A percentile compares a stretch with the other conserved stretches of the same genome.
phyloP scores from a whole-genome alignment of 2,113 vertebrate species.

The Pipra filicauda region DNA sequence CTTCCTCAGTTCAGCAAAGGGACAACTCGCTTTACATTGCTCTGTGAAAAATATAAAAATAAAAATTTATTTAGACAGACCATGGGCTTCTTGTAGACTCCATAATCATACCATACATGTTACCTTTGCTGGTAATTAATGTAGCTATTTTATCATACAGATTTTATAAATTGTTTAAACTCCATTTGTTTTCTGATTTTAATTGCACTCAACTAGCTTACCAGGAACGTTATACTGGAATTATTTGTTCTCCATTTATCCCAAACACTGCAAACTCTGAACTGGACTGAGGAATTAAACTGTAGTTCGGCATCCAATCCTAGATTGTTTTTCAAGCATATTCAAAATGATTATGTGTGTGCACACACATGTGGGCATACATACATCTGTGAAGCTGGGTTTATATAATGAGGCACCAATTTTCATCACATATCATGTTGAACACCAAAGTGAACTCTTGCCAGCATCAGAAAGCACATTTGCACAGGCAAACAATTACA shows the following conservation, averaged over 20 bases:
- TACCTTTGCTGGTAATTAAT: background rate
- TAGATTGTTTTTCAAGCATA: background rate
- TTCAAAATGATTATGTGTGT: background rate
- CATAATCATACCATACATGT: background rate
- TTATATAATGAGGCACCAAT: background rate
- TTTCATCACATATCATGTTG: background rate
- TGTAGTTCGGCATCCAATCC: background rate
- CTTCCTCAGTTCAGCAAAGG: background rate
- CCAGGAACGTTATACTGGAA: background rate
- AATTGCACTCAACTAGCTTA: background rate
- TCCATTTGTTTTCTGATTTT: background rate
- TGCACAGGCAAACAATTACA: background rate
- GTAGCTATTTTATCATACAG: background rate
- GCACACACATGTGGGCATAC: rapidly evolving
- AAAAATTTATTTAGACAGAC: background rate
- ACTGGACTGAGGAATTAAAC: background rate
- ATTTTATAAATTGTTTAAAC: background rate
- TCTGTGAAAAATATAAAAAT: background rate
- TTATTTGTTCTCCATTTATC: background rate
- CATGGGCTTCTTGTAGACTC: background rate
- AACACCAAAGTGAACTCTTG: background rate
- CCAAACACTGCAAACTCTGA: background rate
- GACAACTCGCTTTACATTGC: background rate
- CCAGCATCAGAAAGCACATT: background rate
- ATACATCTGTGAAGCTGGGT: rapidly evolving